These are phyloP conservation scores for Troides oblongomaculatus DNA, from an alignment of 2,888 invertebrate species.

Conservation along the genomic window DNA sequence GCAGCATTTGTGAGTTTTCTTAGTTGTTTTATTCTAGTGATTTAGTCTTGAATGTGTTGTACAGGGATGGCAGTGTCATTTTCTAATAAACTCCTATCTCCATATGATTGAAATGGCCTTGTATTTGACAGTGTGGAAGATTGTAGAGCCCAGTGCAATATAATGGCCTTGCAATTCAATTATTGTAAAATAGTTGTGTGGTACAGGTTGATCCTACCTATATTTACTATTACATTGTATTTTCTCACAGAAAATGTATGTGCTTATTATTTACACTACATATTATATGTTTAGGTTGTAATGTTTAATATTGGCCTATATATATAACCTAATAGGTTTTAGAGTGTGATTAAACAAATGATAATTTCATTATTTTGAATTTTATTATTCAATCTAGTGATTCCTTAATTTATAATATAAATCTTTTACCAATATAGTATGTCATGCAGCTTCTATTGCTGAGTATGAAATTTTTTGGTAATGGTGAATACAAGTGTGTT, in stretches of 20 bases:
- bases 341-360: background rate
- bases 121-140: constrained; percentile 61
- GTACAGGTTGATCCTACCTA: constrained; percentile 21
- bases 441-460: too few relatives aligned
- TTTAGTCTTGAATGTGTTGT: constrained; percentile 30
- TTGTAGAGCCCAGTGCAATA: constrained; percentile 35
- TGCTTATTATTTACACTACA: background rate
- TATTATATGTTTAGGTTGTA: background rate
- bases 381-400: too few relatives aligned
- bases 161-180: constrained; percentile 40
- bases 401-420: too few relatives aligned
- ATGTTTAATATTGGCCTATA: background rate
- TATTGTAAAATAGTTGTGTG: constrained; percentile 35
- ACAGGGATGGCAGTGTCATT: constrained; percentile 34
- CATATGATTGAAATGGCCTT: constrained; percentile 64
- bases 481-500: too few relatives aligned
- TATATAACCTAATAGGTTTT: background rate
- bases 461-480: too few relatives aligned
- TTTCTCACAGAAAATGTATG: background rate
- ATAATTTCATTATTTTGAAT: background rate
- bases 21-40: constrained; percentile 24
- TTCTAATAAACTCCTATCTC: constrained; percentile 39
- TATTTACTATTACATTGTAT: too few relatives aligned
- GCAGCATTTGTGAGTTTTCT: constrained; percentile 16
- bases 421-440: too few relatives aligned